Base-by-base conservation (phyloP, 2,797 vertebrate species). In the Paratrypauchen microcephalus region DNA sequence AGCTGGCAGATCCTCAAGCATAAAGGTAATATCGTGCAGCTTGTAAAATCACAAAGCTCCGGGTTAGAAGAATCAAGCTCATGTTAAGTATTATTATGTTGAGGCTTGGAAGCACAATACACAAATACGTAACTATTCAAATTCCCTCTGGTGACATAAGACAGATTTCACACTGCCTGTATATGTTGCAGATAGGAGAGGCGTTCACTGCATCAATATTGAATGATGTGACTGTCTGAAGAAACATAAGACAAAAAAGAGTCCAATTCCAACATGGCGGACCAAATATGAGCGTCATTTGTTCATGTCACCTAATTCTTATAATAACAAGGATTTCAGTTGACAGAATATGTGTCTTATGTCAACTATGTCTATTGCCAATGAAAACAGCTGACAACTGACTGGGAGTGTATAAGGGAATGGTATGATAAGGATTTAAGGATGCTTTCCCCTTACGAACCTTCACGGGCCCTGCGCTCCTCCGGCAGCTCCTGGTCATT, bases 271-370 rank as follows among this genome's bases (percentile, higher is more conserved):
- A 63, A 63, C 61, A 45, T 47, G 61, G 39, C 39, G 21, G 21
- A 23, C 39, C 2, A 24, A 63, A 63, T 60, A 47, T 47, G 48
- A 36, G 50, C 9, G 21, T 32, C 30, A 67, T 79, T 77, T 70
- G 60, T 71, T 47, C 64, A 68, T 72, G 55, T 39, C 64, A 61
- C 36, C 13, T 28, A 28, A 57, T 6, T 21, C 24, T 5, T 57
- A 13, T 18, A 28, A 28, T 28, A 55, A 55, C 52, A 55, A 54
- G 52, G 52, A 54, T 54, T 54, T 54, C n/a, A 23, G 9, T 0
- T 23, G 21, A 23, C 2, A 18, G 4, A 28, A 57, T 16, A 59
- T n/a, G 19, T 36, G 57, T 59, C 15, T 57, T 28, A 16, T 57
- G 13, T 57, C n/a, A 55, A 23, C 52, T 55, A 9, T 9, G 41